Evolutionary conservation across 2,888 invertebrate species (phyloP).

Genomic region (Lamellibrachia satsuma): DNA sequence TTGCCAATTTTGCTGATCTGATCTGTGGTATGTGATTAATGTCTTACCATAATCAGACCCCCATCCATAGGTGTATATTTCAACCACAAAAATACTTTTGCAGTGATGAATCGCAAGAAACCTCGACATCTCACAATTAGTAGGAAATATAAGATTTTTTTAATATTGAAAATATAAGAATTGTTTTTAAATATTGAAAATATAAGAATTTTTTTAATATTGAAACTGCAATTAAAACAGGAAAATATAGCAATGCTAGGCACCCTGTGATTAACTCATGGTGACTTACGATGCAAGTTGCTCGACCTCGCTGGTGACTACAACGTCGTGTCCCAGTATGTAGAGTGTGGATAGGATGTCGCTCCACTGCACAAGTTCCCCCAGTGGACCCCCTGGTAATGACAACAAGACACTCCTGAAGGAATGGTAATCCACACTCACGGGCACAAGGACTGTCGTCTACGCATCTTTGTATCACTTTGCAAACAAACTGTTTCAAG

Average conservation of each 20-base stretch:
- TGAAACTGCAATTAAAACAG: background rate
- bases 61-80: no score
- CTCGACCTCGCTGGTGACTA: constrained; percentile 64
- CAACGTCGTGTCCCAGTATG: constrained; percentile 66
- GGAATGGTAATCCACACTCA: background rate
- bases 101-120: no score
- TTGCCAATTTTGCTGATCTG: no score
- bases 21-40: no score
- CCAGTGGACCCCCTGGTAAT: constrained; percentile 66
- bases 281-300: constrained; percentile 58
- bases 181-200: background rate
- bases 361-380: constrained; percentile 68
- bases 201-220: background rate
- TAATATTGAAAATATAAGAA: background rate
- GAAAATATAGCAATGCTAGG: background rate
- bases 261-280: background rate
- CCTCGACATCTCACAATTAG: no score
- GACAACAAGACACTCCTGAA: background rate
- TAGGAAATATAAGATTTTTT: no score
- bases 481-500: no score
- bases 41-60: no score
- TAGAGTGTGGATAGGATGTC: constrained; percentile 66
- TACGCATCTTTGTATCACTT: no score
- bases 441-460: no score
- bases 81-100: no score